Base-by-base conservation (phyloP, 2,113 vertebrate genomes). In the Trochalopteron elliotii region DNA sequence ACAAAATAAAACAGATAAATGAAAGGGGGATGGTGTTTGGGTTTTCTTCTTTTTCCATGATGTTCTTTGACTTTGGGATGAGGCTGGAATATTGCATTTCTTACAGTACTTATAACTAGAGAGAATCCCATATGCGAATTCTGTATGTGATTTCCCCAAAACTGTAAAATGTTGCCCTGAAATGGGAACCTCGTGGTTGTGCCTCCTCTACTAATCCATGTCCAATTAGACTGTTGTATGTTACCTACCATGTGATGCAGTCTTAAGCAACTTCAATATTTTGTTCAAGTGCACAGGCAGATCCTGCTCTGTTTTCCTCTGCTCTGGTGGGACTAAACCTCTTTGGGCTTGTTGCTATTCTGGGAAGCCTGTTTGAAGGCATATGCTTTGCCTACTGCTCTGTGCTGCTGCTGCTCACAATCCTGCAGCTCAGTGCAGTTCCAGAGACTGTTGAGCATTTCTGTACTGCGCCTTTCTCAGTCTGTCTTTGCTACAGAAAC, bases 211-310 rank as follows among this genome's bases (percentile, higher is more conserved):
- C 23, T 14, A 30, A 27, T 27, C 13, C 13, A 7, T 28, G 8
- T 45, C 28, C 50, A 25, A 2, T 27, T 30, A 35, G 39, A 42
- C 10, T 44, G 4, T 22, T 68, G 3, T 5, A 28, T 52, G 31
- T 35, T 37, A 30, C 31, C 16, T 56, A 25, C 11, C 2, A 7
- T 1, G 2, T n/a, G 42, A 35, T 1, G 2, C 3, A 47, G 11
- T 37, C 45, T 65, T 69, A 49, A 83, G 56, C 8, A 1, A n/a
- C 21, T 20, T 56, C 49, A 69, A 2, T 44, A 79, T 75, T 87
- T 85, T 67, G 44, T 87, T 89, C 19, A 75, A 59, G 40, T 30
- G 14, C 14, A 45, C 4, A 40, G 16, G 30, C 65, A 78, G 20
- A 55, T 56, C 30, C 11, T n/a, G 42, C 44, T 56, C 28, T 30